Evolutionary conservation across 2,888 invertebrate genomes (phyloP), one percentile per base, ranked within the genome.

Genomic region (Acanthopleura granulata): DNA sequence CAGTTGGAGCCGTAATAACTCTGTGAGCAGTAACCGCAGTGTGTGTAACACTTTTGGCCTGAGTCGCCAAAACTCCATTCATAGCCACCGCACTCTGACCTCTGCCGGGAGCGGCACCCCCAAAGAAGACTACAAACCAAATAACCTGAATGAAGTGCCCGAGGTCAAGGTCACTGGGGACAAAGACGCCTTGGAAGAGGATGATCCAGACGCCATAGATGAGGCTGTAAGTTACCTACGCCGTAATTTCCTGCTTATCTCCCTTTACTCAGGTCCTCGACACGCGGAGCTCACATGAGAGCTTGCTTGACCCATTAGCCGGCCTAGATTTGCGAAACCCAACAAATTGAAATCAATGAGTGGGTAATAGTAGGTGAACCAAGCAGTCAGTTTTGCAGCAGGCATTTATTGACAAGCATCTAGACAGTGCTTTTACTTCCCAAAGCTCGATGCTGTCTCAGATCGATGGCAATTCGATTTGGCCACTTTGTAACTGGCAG

Each of bases 41-140:
- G 79, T 83, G 29, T 85, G 87, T 77, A 86, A 86, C 75, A 84
- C 86, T 0, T 85, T 86, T 69, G 82, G 84, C 62, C 82, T 88
- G 27, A 89, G 87, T 81, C 82, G 89, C 62, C 89, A 90, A 73
- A 90, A 88, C 77, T 89, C 89, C 11, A 84, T 89, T 75, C 86
- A 84, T 62, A 88, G 88, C 76, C 85, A 84, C 72, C 82, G 85
- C 15, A 88, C 88, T 14, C 81, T 88, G 71, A 88, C 87, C 77
- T 88, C 88, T 0, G 75, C 86, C 73, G 84, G 85, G 16, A 87
- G 87, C 78, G 85, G 84, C 16, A 84, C 81, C 40, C 84, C 84
- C 30, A 87, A 86, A 71, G 89, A 89, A n/a, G 89, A 89, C 62
- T 86, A 84, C 74, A 86, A 85, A 75, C 85, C 81, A 66, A 87